Evolutionary conservation across 2,888 invertebrate genomes (phyloP).

Genomic region (Sminthurinus aureus): DNA sequence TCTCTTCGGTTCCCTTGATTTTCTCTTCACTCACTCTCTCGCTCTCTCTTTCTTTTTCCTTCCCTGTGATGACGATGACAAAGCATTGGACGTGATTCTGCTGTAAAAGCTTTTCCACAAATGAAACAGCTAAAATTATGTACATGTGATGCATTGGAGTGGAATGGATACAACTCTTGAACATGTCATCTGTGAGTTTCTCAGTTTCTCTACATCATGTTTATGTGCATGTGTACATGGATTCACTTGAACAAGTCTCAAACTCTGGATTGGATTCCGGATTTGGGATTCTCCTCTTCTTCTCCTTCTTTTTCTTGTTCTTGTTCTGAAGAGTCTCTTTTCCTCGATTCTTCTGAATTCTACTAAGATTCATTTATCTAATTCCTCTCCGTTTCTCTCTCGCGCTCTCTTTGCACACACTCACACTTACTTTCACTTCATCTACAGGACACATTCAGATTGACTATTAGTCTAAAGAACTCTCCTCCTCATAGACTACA

Average conservation of each 20-base stretch:
- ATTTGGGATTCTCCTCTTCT: not conserved
- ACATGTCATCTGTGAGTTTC: too few species aligned
- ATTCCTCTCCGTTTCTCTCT: not conserved
- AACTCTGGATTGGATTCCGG: not conserved
- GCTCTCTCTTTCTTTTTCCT: not conserved
- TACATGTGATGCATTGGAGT: not conserved
- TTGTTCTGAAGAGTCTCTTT: not conserved
- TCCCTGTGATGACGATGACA: conserved; percentile 22
- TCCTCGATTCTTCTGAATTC: not conserved
- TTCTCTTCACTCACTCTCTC: conserved; percentile 11
- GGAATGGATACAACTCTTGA: too few species aligned
- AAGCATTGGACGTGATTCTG: conserved; percentile 1
- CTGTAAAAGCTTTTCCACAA: conserved; percentile 24
- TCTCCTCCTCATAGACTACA: not conserved
- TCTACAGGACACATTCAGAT: not conserved
- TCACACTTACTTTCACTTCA: not conserved
- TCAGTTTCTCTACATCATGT: not conserved
- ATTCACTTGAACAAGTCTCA: not conserved
- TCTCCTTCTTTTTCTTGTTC: not conserved
- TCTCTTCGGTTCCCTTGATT: not conserved
- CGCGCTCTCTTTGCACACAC: not conserved
- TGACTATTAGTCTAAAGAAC: not conserved
- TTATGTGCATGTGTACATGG: not conserved
- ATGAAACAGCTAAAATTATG: conserved; percentile 14
- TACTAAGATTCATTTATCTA: not conserved